Evolutionary conservation across 1,140 invertebrate genomes (phyloP), one percentile per base, ranked within the genome.

Genomic region (Leucophenga varia): DNA sequence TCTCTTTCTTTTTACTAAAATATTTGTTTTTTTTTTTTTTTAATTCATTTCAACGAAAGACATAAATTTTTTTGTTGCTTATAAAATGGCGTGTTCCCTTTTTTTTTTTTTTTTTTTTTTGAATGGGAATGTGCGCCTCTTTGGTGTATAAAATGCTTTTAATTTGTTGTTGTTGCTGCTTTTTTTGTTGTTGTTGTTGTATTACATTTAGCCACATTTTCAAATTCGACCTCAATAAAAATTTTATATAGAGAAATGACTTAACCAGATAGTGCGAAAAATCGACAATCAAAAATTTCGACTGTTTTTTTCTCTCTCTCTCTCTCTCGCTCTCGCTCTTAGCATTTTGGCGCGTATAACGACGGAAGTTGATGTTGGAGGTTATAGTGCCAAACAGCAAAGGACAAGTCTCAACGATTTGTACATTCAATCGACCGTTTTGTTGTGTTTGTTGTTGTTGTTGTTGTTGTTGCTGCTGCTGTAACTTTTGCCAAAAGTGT

Each of bases 151-250:
- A 67, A 67, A 67, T 61, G 63, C 63, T 67, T 67, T 67, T 67
- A 59, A 67, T 67, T 67, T 67, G 54, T 59, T 54, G 56, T 61
- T 58, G 44, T 43, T 47, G 20, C 18, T 37, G 21, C 28, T 38
- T 34, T 38, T 45, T 9, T 46, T 19, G 17, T 41, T 40, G 4
- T 10, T 9, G 25, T 9, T 37, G 35, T 19, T 13, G 37, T 20
- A 19, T 9, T 31, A 34, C 18, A 28, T 49, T 61, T 58, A 47
- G 55, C 63, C 58, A 67, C 59, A 61, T 67, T 67, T 65, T 67
- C 63, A 67, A n/a, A 67, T 65, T 65, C 63, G 59, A 67, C 63
- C 63, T 65, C 59, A 61, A 65, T 67, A 65, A 67, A 67, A 65
- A 67, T 59, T 67, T 59, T 48, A 58, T 56, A 52, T 39, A 47